A percentile compares a stretch with the other conserved stretches of the same genome.
Conservation (phyloP, 64 coral and sea anemone genomes). For the Stichodactyla helianthus region DNA sequence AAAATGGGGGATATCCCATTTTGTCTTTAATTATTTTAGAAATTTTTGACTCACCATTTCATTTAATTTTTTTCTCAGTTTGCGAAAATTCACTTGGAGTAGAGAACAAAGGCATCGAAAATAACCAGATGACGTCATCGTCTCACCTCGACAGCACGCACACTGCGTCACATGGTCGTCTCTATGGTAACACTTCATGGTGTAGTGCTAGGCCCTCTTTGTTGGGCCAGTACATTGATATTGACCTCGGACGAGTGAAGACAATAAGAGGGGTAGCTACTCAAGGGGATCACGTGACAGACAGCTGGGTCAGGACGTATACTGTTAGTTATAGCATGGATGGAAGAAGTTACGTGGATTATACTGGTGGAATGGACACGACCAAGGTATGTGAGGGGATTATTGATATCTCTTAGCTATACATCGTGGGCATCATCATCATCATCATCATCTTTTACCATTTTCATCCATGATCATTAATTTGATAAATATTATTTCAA, state of each 20-base stretch:
- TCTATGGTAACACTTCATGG: slow-evolving; percentile 19
- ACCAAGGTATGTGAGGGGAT: background rate
- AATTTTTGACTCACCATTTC: background rate
- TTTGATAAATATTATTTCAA: no score
- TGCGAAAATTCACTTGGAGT: slow-evolving; percentile 2
- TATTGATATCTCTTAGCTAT: background rate
- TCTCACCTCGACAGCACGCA: slow-evolving; percentile 2
- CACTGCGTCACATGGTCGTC: background rate
- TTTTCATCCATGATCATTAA: no score
- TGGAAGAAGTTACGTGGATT: background rate
- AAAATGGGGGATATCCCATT: background rate
- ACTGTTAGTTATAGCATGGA: slow-evolving; percentile 24
- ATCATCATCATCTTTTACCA: no score
- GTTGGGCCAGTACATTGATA: slow-evolving; percentile 13
- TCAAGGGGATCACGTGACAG: slow-evolving; percentile 36
- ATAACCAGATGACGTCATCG: background rate
- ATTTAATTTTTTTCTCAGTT: background rate
- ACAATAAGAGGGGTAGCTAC: slow-evolving; percentile 38
- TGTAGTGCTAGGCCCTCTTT: background rate
- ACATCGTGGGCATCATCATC: background rate
- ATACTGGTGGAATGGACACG: background rate
- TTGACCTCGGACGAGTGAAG: slow-evolving; percentile 19
- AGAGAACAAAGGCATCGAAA: background rate
- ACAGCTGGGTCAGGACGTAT: slow-evolving; percentile 48
- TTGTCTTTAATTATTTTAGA: background rate